Evolutionary conservation across 2,888 invertebrate species (phyloP), one percentile per base, ranked within the genome.

Genomic region (Drosophila paucipuncta): DNA sequence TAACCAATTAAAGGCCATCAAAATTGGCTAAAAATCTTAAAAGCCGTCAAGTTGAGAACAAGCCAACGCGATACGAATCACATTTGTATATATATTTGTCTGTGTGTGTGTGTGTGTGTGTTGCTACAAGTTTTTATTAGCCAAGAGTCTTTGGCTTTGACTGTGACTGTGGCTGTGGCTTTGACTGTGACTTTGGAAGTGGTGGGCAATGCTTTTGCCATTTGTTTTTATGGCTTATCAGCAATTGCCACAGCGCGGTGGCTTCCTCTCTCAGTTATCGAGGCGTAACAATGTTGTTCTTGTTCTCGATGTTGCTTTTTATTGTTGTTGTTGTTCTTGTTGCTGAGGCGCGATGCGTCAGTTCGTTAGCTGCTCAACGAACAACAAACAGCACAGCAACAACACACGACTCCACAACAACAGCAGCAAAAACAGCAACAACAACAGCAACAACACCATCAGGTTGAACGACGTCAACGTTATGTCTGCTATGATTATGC

Each of bases 401-500:
- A 64, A 47, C 5, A 41, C 11, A 41, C n/a, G 10, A 10, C 37
- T 11, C 57, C 22, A 18, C n/a, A 41, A 25, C 31, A 18, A 18
- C 11, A 33, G 22, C 50, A 30, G 31, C n/a, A 47, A 25, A 22
- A 22, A 22, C 22, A 22, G 22, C 58, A 22, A 16, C 16, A 10
- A 16, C 60, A 59, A 43, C 33, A 49, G 5, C 35, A 47, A 39
- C 33, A 22, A 22, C 60, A 55, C 49, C 50, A 47, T 30, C 55
- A 33, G 43, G 41, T 59, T 58, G 64, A 63, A 62, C 78, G 63
- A 67, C 73, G 76, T 79, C 85, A 75, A 79, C 82, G 74, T 85
- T 83, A 83, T 90, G 90, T 85, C 90, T 76, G 73, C 77, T 80
- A 83, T 88, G 91, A 90, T 89, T 90, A 84, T 90, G 91, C 89